A percentile compares a stretch with the other conserved stretches of the same genome.
phyloP scores from a whole-genome alignment of 2,797 vertebrate species.

The Picus viridis region DNA sequence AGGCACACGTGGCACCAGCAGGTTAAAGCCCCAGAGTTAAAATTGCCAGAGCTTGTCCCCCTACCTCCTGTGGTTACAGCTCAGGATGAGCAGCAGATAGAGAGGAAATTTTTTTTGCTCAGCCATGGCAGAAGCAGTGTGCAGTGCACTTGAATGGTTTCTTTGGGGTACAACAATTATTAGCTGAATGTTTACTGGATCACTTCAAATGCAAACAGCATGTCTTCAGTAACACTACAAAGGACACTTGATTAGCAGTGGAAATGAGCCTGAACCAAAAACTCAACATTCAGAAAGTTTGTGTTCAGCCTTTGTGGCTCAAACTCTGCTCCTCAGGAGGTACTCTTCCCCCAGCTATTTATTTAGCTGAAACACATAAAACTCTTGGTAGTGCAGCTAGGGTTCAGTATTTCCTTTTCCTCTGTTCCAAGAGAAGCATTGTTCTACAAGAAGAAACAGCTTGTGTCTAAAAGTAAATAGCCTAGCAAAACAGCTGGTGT shows the following conservation, averaged over 20 bases:
- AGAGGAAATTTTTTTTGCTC: neutral
- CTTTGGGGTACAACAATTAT: neutral
- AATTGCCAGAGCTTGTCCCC: neutral
- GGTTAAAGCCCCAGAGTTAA: neutral
- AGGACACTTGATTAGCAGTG: neutral
- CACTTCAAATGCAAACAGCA: neutral
- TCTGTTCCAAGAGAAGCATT: conserved; percentile 48
- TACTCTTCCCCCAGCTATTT: conserved; percentile 18
- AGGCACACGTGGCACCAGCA: neutral
- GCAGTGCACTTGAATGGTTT: neutral
- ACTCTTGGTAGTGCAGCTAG: conserved; percentile 2
- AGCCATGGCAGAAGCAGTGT: rapidly evolving
- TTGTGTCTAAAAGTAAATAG: conserved; percentile 30
- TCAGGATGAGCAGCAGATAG: neutral
- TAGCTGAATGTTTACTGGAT: neutral
- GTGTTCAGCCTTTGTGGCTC: neutral
- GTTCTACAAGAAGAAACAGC: conserved; percentile 38
- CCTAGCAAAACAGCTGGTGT: conserved; percentile 23
- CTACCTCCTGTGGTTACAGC: neutral
- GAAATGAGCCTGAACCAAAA: neutral
- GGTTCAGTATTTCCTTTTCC: conserved; percentile 27
- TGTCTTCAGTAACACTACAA: neutral
- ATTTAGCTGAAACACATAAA: conserved; percentile 46
- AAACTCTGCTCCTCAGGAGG: neutral
- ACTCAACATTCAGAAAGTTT: neutral